Percentiles rank a stretch among this genome's conserved stretches.
Evolutionary conservation across 2,888 invertebrate genomes (phyloP).

Genomic region (Leptinotarsa juncta): DNA sequence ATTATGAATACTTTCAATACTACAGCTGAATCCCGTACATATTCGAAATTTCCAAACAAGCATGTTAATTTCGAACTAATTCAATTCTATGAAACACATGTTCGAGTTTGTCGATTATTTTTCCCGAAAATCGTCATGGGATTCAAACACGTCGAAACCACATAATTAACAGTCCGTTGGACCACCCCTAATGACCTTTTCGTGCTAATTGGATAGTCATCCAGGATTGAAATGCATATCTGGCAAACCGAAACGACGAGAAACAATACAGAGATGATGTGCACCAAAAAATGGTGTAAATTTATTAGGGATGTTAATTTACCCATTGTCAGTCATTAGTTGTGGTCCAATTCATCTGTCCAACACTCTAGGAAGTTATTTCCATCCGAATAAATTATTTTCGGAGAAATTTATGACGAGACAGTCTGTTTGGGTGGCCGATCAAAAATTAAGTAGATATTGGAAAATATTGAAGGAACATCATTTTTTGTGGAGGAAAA

Average conservation of each 20-base stretch:
- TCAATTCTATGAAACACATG: slow-evolving; percentile 8
- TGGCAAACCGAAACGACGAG: slow-evolving; percentile 19
- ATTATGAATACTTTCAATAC: no score
- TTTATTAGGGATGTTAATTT: background rate
- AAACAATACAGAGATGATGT: slow-evolving; percentile 4
- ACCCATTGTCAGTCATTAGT: slow-evolving; percentile 3
- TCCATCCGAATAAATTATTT: no score
- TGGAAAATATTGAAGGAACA: no score
- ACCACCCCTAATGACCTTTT: slow-evolving; percentile 27
- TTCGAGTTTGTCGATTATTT: slow-evolving; percentile 5
- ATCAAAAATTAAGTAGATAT: no score
- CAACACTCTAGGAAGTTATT: background rate
- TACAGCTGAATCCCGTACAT: no score
- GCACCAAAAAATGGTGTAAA: background rate
- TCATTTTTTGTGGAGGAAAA: no score
- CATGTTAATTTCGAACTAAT: background rate
- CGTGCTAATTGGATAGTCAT: slow-evolving; percentile 27
- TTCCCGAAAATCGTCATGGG: slow-evolving; percentile 8
- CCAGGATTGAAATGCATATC: slow-evolving; percentile 7
- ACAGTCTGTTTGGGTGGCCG: no score
- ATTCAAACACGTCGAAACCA: slow-evolving; percentile 15
- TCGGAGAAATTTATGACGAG: no score
- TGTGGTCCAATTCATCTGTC: background rate
- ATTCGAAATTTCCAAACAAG: no score
- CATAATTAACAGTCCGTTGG: slow-evolving; percentile 15